A percentile compares a stretch with the other conserved stretches of the same genome.
Evolutionary conservation across 2,888 invertebrate genomes (phyloP).

Genomic region (Argyresthia goedartella): DNA sequence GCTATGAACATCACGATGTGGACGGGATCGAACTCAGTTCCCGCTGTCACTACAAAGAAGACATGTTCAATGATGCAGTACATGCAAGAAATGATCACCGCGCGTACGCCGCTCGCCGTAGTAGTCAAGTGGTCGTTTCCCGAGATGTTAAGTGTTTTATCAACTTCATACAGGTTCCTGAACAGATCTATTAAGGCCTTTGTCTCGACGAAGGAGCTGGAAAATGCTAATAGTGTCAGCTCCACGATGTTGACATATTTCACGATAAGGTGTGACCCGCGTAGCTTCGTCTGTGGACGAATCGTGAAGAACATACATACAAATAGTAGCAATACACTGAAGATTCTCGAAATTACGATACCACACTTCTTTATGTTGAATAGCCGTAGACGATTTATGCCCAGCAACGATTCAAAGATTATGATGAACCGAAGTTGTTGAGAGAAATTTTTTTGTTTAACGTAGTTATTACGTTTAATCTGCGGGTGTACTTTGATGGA

Average conservation of each 20-base stretch:
- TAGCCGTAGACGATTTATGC: conserved; percentile 24
- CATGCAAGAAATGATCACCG: conserved; percentile 16
- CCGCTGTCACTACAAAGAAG: conserved; percentile 7
- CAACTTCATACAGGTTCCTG: conserved; percentile 27
- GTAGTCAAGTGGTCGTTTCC: conserved; percentile 20
- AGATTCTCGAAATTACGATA: too few relatives aligned
- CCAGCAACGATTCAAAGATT: conserved; percentile 20
- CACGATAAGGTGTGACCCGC: not conserved
- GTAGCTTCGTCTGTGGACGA: not conserved
- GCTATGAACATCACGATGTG: conserved; percentile 18
- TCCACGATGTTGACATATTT: conserved; percentile 20
- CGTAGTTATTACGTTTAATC: not conserved
- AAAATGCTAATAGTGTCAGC: conserved; percentile 24
- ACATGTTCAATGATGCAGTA: conserved; percentile 25
- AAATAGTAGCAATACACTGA: not conserved
- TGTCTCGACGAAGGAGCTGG: conserved; percentile 22
- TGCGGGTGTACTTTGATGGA: not conserved
- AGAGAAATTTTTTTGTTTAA: not conserved
- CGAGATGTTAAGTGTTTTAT: conserved; percentile 31
- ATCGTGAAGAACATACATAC: not conserved
- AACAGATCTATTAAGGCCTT: conserved; percentile 25
- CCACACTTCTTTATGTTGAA: not conserved
- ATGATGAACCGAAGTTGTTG: conserved; percentile 15
- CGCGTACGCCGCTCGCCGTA: conserved; percentile 15
- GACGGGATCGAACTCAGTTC: conserved; percentile 9